Conservation (phyloP, 2,888 invertebrate genomes). For the Periphyllus acericola region DNA sequence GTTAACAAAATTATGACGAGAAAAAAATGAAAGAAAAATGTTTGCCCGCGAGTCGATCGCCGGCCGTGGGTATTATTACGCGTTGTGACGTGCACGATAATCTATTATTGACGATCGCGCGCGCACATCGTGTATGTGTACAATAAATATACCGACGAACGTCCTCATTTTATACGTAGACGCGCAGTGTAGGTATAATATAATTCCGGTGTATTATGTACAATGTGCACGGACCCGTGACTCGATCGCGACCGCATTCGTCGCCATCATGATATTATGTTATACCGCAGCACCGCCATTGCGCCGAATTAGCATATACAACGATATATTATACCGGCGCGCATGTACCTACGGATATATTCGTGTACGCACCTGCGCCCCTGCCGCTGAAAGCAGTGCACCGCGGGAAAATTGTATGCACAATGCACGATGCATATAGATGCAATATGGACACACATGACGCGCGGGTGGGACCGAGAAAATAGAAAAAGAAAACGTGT, state of each 20-base stretch:
- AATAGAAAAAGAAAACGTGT: background rate
- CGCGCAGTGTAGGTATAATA: no score
- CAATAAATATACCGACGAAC: background rate
- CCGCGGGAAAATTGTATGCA: no score
- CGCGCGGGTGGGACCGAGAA: background rate
- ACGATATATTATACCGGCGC: background rate
- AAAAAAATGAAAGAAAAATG: slow-evolving; percentile 9
- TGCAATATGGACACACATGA: no score
- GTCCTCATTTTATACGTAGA: background rate
- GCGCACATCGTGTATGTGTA: background rate
- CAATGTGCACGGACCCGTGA: background rate
- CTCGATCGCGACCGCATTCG: slow-evolving; percentile 4
- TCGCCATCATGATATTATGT: slow-evolving; percentile 24
- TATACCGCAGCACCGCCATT: slow-evolving; percentile 25
- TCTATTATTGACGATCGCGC: background rate
- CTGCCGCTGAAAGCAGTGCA: background rate
- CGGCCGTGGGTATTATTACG: no score
- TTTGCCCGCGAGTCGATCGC: background rate
- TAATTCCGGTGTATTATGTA: background rate
- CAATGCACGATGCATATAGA: no score
- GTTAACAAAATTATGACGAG: background rate
- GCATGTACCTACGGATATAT: background rate
- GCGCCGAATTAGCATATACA: slow-evolving; percentile 31
- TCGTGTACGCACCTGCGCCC: slow-evolving; percentile 21
- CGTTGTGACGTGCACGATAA: no score